Conservation (phyloP, 1,140 invertebrate species). For the Bicyclus anynana region DNA sequence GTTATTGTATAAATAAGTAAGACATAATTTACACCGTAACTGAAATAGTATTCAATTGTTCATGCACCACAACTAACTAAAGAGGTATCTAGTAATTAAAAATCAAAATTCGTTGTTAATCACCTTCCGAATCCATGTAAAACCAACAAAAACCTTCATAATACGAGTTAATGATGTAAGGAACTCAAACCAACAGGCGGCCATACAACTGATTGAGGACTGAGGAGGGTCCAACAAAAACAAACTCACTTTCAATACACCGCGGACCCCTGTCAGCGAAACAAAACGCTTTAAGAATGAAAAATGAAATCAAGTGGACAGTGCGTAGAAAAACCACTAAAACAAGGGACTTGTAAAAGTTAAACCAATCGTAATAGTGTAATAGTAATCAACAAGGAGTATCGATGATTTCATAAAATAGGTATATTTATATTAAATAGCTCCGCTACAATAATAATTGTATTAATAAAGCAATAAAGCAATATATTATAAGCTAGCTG, state of each 20-base stretch:
- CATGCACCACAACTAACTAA: not conserved
- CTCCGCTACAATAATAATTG: too few species aligned
- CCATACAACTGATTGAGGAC: conserved; percentile 51
- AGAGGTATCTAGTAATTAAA: not conserved
- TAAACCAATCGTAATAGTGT: too few species aligned
- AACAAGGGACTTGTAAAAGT: conserved; percentile 38
- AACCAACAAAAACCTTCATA: conserved; percentile 26
- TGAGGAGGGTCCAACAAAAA: conserved; percentile 60
- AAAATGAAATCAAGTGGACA: conserved; percentile 76
- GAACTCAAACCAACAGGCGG: conserved; percentile 29
- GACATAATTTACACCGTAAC: too few species aligned
- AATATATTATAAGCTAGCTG: too few species aligned
- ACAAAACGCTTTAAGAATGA: conserved; percentile 71
- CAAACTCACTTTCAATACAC: conserved; percentile 59
- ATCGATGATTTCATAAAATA: too few species aligned
- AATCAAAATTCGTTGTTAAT: not conserved
- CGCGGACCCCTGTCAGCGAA: conserved; percentile 60
- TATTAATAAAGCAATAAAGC: too few species aligned
- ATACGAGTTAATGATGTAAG: conserved; percentile 59
- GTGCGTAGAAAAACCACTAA: conserved; percentile 19
- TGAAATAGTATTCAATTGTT: too few species aligned
- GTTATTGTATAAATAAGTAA: too few species aligned
- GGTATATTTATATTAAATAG: too few species aligned
- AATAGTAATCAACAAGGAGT: too few species aligned
- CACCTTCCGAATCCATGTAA: not conserved